These are phyloP conservation scores for Magallana angulata DNA, from an alignment of 1,140 invertebrate genomes.

Conservation along the genomic window DNA sequence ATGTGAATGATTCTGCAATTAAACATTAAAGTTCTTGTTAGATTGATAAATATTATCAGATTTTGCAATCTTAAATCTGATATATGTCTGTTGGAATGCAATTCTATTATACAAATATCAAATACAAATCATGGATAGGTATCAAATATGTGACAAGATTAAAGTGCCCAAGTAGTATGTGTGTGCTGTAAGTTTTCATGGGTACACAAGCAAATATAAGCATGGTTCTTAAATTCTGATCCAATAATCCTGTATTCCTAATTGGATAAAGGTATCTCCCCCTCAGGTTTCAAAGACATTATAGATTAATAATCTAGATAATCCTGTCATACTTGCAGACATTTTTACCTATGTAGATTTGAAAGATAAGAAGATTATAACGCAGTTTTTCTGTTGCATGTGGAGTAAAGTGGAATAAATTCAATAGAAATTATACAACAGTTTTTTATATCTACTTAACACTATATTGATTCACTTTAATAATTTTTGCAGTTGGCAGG, in stretches of 20 bases:
- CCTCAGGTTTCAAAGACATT: neutral
- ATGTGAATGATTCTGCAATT: too few species aligned
- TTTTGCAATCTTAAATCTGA: neutral
- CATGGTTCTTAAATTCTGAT: neutral
- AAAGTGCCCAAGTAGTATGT: neutral
- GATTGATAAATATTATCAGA: neutral
- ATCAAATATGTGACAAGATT: neutral
- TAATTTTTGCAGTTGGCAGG: too few species aligned
- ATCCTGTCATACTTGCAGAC: neutral
- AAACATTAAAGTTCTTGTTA: neutral
- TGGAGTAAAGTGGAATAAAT: neutral
- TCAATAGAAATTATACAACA: neutral
- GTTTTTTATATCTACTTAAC: neutral
- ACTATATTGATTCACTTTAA: too few species aligned
- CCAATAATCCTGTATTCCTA: neutral
- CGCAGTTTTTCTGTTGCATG: neutral
- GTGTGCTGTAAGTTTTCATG: neutral
- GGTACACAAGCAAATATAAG: neutral
- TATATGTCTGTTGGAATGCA: too few species aligned
- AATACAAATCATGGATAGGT: neutral
- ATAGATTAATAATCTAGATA: neutral
- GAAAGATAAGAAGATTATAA: slow-evolving; percentile 9
- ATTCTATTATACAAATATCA: too few species aligned
- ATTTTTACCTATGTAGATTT: neutral
- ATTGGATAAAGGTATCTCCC: neutral